Evolutionary conservation across 2,797 vertebrate genomes (phyloP).

Genomic region (Zenarchopterus dispar): DNA sequence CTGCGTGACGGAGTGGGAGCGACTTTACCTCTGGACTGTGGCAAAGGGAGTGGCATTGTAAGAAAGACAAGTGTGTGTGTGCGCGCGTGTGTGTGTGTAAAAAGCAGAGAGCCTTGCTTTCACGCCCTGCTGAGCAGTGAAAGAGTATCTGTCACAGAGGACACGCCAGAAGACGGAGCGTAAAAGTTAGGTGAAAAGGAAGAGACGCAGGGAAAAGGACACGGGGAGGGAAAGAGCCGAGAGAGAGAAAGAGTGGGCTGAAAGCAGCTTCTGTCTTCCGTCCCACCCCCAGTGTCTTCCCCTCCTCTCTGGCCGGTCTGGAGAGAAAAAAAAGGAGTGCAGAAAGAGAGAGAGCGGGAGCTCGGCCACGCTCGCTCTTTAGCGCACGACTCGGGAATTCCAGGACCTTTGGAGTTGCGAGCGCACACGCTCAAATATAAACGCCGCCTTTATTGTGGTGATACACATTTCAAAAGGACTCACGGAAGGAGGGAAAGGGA

Average conservation of each 20-base stretch:
- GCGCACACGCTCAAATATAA: slow-evolving; percentile 41
- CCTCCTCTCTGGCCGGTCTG: slow-evolving; percentile 62
- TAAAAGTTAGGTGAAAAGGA: slow-evolving; percentile 58
- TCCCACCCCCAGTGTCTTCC: slow-evolving; percentile 73
- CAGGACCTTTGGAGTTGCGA: slow-evolving; percentile 74
- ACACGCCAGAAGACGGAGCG: slow-evolving; percentile 57
- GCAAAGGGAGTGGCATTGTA: slow-evolving; percentile 66
- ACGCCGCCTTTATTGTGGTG: slow-evolving; percentile 40
- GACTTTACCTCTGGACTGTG: slow-evolving; percentile 76
- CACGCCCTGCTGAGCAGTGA: slow-evolving; percentile 56
- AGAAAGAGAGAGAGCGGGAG: slow-evolving; percentile 59
- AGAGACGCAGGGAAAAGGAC: slow-evolving; percentile 35
- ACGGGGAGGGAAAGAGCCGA: slow-evolving; percentile 35
- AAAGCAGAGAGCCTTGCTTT: slow-evolving; percentile 52
- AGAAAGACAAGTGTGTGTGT: slow-evolving; percentile 50
- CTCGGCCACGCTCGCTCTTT: slow-evolving; percentile 60
- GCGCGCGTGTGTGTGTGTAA: slow-evolving; percentile 17
- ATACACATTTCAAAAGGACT: slow-evolving; percentile 43
- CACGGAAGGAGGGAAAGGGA: slow-evolving; percentile 31
- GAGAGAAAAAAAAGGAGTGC: slow-evolving; percentile 53
- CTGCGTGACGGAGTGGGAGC: slow-evolving; percentile 49
- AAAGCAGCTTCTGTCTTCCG: slow-evolving; percentile 71
- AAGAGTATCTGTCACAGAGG: slow-evolving; percentile 62
- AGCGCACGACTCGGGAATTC: slow-evolving; percentile 75
- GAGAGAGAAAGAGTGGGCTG: slow-evolving; percentile 61